Evolutionary conservation across 2,888 invertebrate species (phyloP), one percentile per base, ranked within the genome.

Genomic region (Nomada fucata): DNA sequence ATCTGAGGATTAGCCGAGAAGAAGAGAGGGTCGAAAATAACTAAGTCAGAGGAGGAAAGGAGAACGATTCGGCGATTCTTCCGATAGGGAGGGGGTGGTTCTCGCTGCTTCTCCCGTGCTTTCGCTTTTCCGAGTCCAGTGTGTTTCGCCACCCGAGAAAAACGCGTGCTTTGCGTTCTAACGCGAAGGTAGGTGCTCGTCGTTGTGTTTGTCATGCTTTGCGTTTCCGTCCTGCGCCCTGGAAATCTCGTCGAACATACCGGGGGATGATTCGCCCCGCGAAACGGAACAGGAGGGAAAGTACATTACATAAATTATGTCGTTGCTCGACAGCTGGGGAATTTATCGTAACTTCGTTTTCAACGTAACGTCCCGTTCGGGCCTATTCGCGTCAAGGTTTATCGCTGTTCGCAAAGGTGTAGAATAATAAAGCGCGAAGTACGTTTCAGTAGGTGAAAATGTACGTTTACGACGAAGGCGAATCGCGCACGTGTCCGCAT

Each of bases 71-170:
- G 76, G 64, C 67, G 75, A 50, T 47, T 82, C 79, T 69, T 79
- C 82, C 80, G 84, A 75, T 75, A 80, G 73, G 78, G 87, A 87
- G 88, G 87, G 84, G 81, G 79, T 85, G 81, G 71, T 86, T 76
- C 73, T 60, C 61, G 74, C 70, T 84, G 78, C 86, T 79, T 75
- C 86, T 86, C 87, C 86, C 83, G 86, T 87, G 89, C 89, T 89
- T 91, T 91, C 83, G 88, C 91, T 90, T 90, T 89, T 88, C 75
- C 83, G 91, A 91, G 90, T 91, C 90, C 86, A 90, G 91, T 91
- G 90, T 90, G 91, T 91, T 89, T 87, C 90, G 88, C 87, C 88
- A 91, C 83, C 85, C 90, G 88, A 90, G 86, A 86, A 88, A 89
- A 90, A 79, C 87, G 88, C 85, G 90, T 87, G 85, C 83, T 76